Evolutionary conservation across 2,797 vertebrate species (phyloP).

Genomic region (Phrynocephalus guinanensis): DNA sequence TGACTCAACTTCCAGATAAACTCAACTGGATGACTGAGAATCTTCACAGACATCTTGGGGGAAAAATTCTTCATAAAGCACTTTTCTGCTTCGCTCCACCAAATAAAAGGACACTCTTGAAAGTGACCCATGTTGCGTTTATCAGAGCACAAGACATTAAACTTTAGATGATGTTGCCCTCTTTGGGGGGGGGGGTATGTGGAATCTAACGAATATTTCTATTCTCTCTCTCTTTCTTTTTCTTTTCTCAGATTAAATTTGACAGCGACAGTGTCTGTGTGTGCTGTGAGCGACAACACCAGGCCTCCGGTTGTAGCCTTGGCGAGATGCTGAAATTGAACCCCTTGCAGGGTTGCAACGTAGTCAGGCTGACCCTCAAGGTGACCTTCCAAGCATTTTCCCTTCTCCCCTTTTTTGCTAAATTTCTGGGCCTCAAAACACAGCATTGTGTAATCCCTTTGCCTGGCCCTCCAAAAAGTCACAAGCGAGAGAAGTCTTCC

Average conservation of each 20-base stretch:
- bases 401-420: not conserved
- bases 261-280: constrained; percentile 97
- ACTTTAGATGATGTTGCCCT: not conserved
- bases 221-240: not conserved
- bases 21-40: no score
- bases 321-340: constrained; percentile 97
- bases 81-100: no score
- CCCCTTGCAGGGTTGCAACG: constrained; percentile 92
- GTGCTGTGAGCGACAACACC: constrained; percentile 95
- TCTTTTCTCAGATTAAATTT: constrained; percentile 90
- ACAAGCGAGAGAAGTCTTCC: no score
- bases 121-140: not conserved
- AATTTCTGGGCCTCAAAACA: not conserved
- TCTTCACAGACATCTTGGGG: no score
- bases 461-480: not conserved
- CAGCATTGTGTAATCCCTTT: no score
- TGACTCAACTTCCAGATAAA: no score
- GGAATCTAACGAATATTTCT: not conserved
- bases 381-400: constrained; percentile 67
- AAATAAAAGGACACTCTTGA: not conserved
- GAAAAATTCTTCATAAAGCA: no score
- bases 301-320: constrained; percentile 92
- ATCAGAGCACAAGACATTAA: no score
- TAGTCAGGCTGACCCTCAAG: constrained; percentile 93
- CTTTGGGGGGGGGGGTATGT: no score